Evolutionary conservation across 2,888 invertebrate species (phyloP).

Genomic region (Clitarchus hookeri): DNA sequence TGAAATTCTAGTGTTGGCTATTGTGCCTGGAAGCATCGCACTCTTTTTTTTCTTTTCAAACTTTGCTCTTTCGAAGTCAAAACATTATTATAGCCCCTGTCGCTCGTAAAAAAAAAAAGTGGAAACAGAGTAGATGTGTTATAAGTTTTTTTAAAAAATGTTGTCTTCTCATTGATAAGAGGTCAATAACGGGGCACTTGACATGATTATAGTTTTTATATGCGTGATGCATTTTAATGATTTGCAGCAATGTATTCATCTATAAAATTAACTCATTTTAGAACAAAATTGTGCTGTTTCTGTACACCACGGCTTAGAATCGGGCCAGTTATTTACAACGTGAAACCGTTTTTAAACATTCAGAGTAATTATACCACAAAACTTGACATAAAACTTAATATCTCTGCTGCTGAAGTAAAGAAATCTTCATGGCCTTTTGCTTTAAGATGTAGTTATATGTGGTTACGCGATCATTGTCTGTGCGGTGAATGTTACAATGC

Average conservation of each 20-base stretch:
- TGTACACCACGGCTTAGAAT: background rate
- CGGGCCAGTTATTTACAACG: background rate
- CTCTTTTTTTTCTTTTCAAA: no score
- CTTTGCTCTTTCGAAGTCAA: no score
- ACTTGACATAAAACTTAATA: background rate
- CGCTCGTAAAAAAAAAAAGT: no score
- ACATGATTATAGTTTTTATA: no score
- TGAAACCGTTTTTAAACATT: background rate
- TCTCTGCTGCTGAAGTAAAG: slow-evolving; percentile 23
- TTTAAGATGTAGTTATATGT: slow-evolving; percentile 56
- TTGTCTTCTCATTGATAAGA: no score
- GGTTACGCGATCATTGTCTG: slow-evolving; percentile 67
- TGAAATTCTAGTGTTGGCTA: no score
- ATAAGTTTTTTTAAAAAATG: no score
- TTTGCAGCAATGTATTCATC: background rate
- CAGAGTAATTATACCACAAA: background rate
- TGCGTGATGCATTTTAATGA: no score
- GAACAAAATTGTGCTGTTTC: background rate
- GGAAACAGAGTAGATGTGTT: no score
- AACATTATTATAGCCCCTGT: no score
- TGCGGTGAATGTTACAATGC: slow-evolving; percentile 65
- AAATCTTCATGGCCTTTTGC: slow-evolving; percentile 21
- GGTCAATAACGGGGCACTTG: no score
- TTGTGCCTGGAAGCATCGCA: no score
- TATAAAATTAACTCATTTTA: background rate